A percentile compares a stretch with the other conserved stretches of the same genome.
Evolutionary conservation across 2,888 invertebrate species (phyloP).

Genomic region (Sialis lutaria): DNA sequence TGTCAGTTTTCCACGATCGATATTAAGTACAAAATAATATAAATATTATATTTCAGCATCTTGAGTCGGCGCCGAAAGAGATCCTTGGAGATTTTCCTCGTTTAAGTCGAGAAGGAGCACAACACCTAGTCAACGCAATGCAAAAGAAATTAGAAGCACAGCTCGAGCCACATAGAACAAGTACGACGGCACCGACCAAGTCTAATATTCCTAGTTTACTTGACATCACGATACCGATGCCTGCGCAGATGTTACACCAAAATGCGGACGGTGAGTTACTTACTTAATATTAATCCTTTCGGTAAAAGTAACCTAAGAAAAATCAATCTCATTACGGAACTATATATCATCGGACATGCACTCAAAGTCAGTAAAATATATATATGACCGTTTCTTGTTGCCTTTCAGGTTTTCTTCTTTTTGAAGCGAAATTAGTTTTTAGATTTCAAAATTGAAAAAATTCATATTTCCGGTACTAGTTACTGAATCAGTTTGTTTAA

Average conservation of each 20-base stretch:
- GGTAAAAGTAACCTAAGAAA: too few relatives aligned
- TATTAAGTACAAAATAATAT: neutral
- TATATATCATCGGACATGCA: too few relatives aligned
- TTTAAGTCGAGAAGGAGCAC: conserved; percentile 59
- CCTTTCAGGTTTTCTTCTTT: too few relatives aligned
- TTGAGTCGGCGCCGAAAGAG: conserved; percentile 81
- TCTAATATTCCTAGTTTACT: conserved; percentile 21
- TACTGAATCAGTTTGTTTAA: too few relatives aligned
- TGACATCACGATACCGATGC: conserved; percentile 21
- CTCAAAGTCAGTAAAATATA: too few relatives aligned
- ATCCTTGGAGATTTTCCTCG: conserved; percentile 81
- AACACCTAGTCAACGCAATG: conserved; percentile 29
- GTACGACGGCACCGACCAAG: conserved; percentile 6
- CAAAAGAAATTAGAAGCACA: conserved; percentile 30
- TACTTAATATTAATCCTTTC: too few relatives aligned
- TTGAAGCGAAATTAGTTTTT: too few relatives aligned
- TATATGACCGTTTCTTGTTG: too few relatives aligned
- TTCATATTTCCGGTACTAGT: too few relatives aligned
- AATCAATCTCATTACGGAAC: too few relatives aligned
- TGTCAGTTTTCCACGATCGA: neutral
- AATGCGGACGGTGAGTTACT: neutral
- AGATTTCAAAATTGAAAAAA: too few relatives aligned
- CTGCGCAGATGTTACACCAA: conserved; percentile 14
- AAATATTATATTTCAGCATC: conserved; percentile 41
- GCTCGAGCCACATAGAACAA: conserved; percentile 19